Base-by-base conservation (phyloP, 1,140 invertebrate species). In the Contarinia nasturtii region DNA sequence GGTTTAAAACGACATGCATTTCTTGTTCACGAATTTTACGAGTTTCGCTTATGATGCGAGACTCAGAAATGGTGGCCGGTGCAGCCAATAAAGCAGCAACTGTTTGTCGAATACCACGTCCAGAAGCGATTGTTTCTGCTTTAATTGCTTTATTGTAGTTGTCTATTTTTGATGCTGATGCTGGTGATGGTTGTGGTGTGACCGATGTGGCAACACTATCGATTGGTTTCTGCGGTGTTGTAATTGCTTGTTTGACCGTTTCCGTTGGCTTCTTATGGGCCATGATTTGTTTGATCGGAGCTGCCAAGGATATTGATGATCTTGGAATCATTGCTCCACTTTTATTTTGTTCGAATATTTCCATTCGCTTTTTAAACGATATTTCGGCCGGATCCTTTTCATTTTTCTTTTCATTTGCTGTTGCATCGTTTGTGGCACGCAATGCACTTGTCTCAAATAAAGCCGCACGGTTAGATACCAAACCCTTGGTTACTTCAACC, bases 311-410 rank as follows among this genome's bases (percentile, higher is more conserved):
- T 73, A 1, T 73, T 76, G 53, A 84, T 75, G 14, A 80, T 59
- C 82, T 84, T 0, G 82, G 81, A 37, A 82, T 55, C 45, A 81
- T 66, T 1, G 76, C 74, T 2, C 72, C 69, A 5, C 74, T 76
- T 54, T 79, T 81, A 52, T 82, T 83, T 48, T 73, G 77, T 54
- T 88, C 84, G 58, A 88, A 88, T 1, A 88, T 60, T 7, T 80
- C 81, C 65, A 80, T 82, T 34, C 83, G 71, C 58, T 86, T 82
- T 17, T 80, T 75, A 1, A 88, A 63, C 0, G 80, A 73, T 67
- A 86, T 70, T 53, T 83, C 76, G 1, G 80, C 77, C 0, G 83
- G 83, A 67, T 86, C 83, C 58, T 77, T 83, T 44, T 65, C 68
- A 38, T 70, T 65, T 49, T 64, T 63, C 48, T 56, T 64, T 17